Evolutionary conservation across 2,797 vertebrate genomes (phyloP).

Genomic region (Protosalanx chinensis): DNA sequence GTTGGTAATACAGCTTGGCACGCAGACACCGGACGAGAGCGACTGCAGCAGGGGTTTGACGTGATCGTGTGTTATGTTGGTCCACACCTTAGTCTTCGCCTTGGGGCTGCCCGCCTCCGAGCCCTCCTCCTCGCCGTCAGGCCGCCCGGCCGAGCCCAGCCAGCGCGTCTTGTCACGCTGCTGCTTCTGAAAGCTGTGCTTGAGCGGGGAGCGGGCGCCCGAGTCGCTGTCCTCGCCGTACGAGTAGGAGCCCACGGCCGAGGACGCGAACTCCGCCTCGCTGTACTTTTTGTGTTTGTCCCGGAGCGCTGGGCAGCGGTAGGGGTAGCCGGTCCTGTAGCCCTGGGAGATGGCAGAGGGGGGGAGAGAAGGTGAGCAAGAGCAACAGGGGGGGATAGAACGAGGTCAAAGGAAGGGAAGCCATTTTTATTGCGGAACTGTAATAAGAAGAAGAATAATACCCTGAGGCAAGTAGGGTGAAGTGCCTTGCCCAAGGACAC

Average conservation of each 20-base stretch:
- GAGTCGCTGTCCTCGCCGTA: constrained; percentile 93
- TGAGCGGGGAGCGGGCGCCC: constrained; percentile 94
- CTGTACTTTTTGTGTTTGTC: constrained; percentile 97
- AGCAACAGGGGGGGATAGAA: not conserved
- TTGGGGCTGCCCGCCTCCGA: constrained; percentile 90
- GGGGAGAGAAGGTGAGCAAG: not conserved
- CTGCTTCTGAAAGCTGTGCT: constrained; percentile 99
- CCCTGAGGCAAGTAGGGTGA: too few relatives aligned
- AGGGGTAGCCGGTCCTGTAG: constrained; percentile 97
- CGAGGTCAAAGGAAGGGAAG: not conserved
- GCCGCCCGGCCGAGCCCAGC: constrained; percentile 85
- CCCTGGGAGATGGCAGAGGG: constrained; percentile 70
- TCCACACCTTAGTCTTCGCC: constrained; percentile 99
- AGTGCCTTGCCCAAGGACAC: too few relatives aligned
- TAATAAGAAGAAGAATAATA: too few relatives aligned
- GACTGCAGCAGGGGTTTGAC: constrained; percentile 99
- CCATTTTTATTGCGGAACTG: not conserved
- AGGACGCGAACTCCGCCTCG: constrained; percentile 87
- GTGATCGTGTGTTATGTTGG: constrained; percentile 99
- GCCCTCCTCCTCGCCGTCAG: constrained; percentile 87
- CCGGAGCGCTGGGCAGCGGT: constrained; percentile 93
- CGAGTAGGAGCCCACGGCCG: constrained; percentile 85
- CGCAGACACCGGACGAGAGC: constrained; percentile 99
- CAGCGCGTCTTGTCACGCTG: constrained; percentile 98
- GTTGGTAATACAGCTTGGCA: constrained; percentile 99